Percentiles rank a stretch among this genome's conserved stretches.
Conservation (phyloP, 1,140 invertebrate genomes). For the Sweltsa coloradensis region DNA sequence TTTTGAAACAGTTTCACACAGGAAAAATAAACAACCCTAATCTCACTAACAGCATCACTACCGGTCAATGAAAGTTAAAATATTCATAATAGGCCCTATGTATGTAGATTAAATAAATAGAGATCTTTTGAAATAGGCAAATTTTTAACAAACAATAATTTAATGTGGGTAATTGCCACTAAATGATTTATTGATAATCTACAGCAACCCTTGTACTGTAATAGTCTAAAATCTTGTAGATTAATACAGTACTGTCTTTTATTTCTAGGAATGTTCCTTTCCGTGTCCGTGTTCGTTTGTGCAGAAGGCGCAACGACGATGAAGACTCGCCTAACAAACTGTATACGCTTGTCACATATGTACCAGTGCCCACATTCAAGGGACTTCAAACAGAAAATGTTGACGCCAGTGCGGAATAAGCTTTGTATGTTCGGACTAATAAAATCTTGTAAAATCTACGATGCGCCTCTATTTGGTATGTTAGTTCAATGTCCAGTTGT, state of each 20-base stretch:
- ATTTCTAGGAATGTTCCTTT: constrained; percentile 74
- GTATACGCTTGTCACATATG: constrained; percentile 95
- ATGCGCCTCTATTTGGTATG: too few relatives aligned
- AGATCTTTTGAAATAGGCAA: too few relatives aligned
- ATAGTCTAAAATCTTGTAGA: background rate
- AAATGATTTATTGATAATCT: background rate
- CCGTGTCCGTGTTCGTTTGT: constrained; percentile 76
- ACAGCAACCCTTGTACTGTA: background rate
- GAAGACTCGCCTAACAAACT: constrained; percentile 97
- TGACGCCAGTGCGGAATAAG: constrained; percentile 80
- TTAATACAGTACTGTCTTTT: constrained; percentile 15
- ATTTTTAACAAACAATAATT: too few relatives aligned
- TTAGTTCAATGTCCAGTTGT: too few relatives aligned
- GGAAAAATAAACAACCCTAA: too few relatives aligned
- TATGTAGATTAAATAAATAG: too few relatives aligned
- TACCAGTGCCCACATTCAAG: constrained; percentile 89
- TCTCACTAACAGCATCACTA: too few relatives aligned
- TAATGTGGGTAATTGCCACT: too few relatives aligned
- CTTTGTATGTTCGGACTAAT: constrained; percentile 24
- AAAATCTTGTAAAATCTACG: constrained; percentile 4
- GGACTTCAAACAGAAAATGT: constrained; percentile 90
- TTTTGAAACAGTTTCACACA: too few relatives aligned
- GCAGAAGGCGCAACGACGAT: constrained; percentile 94
- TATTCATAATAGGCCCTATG: too few relatives aligned
- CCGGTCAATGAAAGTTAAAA: too few relatives aligned